These are phyloP conservation scores for Anseranas semipalmata DNA, from an alignment of 2,113 vertebrate species.

Conservation along the genomic window DNA sequence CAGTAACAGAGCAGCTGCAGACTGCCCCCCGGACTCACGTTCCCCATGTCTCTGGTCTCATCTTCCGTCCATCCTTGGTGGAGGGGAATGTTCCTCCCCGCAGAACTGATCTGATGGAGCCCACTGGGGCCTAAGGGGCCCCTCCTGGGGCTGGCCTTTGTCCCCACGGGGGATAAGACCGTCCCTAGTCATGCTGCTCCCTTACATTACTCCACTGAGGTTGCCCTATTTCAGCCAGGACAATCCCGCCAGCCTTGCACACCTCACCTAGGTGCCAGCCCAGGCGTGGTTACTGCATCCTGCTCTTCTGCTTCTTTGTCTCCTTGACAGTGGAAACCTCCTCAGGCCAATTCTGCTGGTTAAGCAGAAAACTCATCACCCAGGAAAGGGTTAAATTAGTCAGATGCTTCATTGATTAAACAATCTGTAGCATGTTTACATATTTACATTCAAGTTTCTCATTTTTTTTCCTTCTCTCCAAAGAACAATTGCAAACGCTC, in stretches of 20 bases:
- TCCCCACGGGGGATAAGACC: background rate
- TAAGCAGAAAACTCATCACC: background rate
- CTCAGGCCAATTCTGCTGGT: background rate
- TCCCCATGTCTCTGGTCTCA: background rate
- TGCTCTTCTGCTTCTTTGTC: background rate
- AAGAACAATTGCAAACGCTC: slow-evolving; percentile 39
- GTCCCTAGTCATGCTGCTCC: background rate
- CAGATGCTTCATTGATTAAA: background rate
- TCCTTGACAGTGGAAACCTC: background rate
- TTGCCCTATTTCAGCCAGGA: background rate
- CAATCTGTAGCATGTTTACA: background rate
- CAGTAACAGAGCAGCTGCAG: background rate
- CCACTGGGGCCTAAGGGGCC: background rate
- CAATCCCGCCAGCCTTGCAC: background rate
- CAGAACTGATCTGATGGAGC: background rate
- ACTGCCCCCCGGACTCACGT: rapidly evolving
- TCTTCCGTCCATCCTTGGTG: background rate
- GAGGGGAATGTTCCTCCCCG: background rate
- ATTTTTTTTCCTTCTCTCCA: background rate
- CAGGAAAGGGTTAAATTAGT: background rate
- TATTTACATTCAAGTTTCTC: slow-evolving; percentile 19
- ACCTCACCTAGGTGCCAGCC: background rate
- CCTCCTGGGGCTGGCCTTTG: background rate
- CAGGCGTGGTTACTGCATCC: background rate
- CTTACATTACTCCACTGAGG: background rate